Base-by-base conservation (phyloP, 2,888 invertebrate genomes). In the Xanthorhoe spadicearia region DNA sequence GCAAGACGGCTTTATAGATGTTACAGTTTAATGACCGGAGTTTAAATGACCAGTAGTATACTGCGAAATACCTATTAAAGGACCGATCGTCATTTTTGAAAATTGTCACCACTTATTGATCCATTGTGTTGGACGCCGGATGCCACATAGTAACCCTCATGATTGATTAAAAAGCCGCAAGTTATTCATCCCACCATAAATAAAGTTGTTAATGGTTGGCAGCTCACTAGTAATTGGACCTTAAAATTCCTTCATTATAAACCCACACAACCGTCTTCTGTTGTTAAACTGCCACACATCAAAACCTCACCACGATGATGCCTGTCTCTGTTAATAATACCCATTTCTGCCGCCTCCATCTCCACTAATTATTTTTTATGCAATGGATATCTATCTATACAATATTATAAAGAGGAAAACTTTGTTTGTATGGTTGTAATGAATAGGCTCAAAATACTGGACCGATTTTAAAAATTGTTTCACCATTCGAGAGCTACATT, bases 151-250 rank as follows among this genome's bases (percentile, higher is more conserved):
- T 80, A 81, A 78, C 77, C 83, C 83, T 79, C 82, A 86, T 88
- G 89, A 90, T 90, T 90, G 89, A 91, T 91, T 89, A 90, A 90
- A 86, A 91, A 85, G 86, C 89, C 88, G 88, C 90, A 86, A 89
- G 83, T 86, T 89, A 89, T 89, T 85, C 84, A 88, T 86, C 85
- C 77, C 78, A 81, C 85, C 85, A 87, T 89, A 90, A 89, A 90
- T 90, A 89, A 90, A 88, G 86, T 88, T 88, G 86, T 90, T 91
- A 89, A 90, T 89, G 86, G 85, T 83, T 61, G 66, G 82, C 67
- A 72, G 85, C 80, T 82, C 80, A 76, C 80, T 82, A 80, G 86
- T 91, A 90, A 91, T 90, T 90, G 89, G 87, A 83, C 83, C 85
- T 89, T 85, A 84, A 88, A 86, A 89, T 89, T 88, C 85, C 79